Evolutionary conservation across 1,140 invertebrate species (phyloP).

Genomic region (Drosophila watanabei): DNA sequence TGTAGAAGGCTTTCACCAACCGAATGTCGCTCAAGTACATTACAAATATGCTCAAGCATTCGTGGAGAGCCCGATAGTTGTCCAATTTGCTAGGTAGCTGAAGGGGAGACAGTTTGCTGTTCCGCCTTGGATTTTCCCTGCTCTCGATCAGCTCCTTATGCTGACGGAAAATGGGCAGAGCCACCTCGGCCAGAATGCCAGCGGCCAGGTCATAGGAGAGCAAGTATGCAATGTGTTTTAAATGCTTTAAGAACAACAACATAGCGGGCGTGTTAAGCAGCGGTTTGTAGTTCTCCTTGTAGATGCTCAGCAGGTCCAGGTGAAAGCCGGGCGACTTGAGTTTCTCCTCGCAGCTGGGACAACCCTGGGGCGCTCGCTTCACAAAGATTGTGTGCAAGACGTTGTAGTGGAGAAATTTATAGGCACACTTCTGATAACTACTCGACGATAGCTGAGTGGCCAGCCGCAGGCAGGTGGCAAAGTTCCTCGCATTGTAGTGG

Average conservation of each 20-base stretch:
- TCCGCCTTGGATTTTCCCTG: not conserved
- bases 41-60: slow-evolving; percentile 78
- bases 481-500: slow-evolving; percentile 68
- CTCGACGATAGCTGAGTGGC: slow-evolving; percentile 42
- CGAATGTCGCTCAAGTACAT: slow-evolving; percentile 82
- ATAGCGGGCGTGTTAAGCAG: slow-evolving; percentile 42
- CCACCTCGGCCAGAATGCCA: slow-evolving; percentile 75
- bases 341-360: slow-evolving; percentile 70
- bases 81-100: slow-evolving; percentile 52
- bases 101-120: slow-evolving; percentile 39
- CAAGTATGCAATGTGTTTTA: slow-evolving; percentile 75
- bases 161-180: slow-evolving; percentile 73
- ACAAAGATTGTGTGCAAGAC: slow-evolving; percentile 73
- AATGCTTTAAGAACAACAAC: slow-evolving; percentile 73
- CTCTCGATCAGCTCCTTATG: slow-evolving; percentile 58
- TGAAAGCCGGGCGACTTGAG: slow-evolving; percentile 71
- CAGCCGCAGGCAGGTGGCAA: slow-evolving; percentile 58
- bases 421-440: slow-evolving; percentile 75
- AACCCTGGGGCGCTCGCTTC: slow-evolving; percentile 53
- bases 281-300: slow-evolving; percentile 61
- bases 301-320: slow-evolving; percentile 58
- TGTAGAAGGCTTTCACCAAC: slow-evolving; percentile 80
- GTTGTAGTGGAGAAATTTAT: slow-evolving; percentile 76
- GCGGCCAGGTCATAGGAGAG: slow-evolving; percentile 70
- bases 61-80: slow-evolving; percentile 67